Conservation (phyloP, 2,888 invertebrate species). For the Sesamia inferens region DNA sequence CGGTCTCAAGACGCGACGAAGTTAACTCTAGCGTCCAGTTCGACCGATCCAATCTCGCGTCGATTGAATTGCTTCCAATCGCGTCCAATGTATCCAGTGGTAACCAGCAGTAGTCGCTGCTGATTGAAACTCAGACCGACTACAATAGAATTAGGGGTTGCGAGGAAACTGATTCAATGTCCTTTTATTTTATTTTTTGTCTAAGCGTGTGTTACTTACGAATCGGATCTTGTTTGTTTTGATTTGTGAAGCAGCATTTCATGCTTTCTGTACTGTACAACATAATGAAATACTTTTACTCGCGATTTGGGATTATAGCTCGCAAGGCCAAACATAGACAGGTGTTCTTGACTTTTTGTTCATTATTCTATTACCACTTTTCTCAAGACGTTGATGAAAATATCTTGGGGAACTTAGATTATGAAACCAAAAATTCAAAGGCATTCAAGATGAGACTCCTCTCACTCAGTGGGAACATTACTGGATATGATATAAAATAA, state of each 20-base stretch:
- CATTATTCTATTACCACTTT: neutral
- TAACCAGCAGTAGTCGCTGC: constrained; percentile 39
- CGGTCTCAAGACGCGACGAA: constrained; percentile 26
- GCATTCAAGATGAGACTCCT: no score
- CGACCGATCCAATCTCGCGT: constrained; percentile 51
- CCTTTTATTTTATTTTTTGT: constrained; percentile 33
- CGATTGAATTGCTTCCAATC: constrained; percentile 53
- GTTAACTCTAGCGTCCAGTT: constrained; percentile 30
- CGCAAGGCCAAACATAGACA: no score
- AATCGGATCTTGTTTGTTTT: neutral
- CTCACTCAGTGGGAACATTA: no score
- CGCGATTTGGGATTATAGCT: no score
- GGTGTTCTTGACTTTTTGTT: no score
- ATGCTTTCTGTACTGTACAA: neutral
- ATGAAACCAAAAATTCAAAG: no score
- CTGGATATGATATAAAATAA: no score
- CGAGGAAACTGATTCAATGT: neutral
- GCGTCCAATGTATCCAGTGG: constrained; percentile 12
- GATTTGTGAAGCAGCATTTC: neutral
- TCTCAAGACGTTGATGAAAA: no score
- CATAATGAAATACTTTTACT: neutral
- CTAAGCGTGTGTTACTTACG: neutral
- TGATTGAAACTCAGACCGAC: constrained; percentile 56
- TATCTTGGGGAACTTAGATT: no score
- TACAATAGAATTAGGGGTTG: constrained; percentile 44